phyloP scores from a whole-genome alignment of 2,113 vertebrate genomes.

The Planiliza haematocheilus region DNA sequence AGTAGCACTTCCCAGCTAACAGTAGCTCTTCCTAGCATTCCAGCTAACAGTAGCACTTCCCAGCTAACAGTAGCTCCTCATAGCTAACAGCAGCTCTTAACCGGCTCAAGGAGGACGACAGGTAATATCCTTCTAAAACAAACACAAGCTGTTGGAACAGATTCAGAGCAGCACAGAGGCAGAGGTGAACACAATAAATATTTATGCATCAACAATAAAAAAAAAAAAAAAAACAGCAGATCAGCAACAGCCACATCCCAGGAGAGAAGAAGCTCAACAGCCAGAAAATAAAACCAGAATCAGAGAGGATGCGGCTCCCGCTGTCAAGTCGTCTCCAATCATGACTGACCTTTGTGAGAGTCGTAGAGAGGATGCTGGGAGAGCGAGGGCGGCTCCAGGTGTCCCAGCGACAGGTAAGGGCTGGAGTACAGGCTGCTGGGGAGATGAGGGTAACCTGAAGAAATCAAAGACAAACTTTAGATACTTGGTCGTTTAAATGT shows the following conservation, averaged over 20 bases:
- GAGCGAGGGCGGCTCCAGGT: constrained; percentile 92
- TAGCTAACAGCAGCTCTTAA: too few relatives aligned
- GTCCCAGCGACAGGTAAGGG: constrained; percentile 92
- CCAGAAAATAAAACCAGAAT: background rate
- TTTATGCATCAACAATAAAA: background rate
- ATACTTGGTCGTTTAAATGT: too few relatives aligned
- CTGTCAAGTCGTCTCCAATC: too few relatives aligned
- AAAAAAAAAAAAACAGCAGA: background rate
- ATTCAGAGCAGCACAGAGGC: background rate
- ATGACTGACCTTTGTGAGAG: constrained; percentile 92
- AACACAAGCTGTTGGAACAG: constrained; percentile 18
- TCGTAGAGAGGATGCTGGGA: constrained; percentile 93
- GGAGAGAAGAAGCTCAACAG: background rate
- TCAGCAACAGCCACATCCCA: background rate
- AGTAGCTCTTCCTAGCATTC: too few relatives aligned
- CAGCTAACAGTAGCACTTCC: too few relatives aligned
- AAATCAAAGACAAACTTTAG: background rate
- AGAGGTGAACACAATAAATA: constrained; percentile 41
- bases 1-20: too few relatives aligned
- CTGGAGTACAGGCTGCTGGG: constrained; percentile 90
- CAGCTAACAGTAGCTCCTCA: too few relatives aligned
- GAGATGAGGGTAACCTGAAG: constrained; percentile 90
- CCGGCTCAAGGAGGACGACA: constrained; percentile 80
- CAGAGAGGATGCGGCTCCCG: background rate
- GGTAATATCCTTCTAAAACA: constrained; percentile 92